Evolutionary conservation across 2,113 vertebrate species (phyloP), one percentile per base, ranked within the genome.

Genomic region (Euleptes europaea): DNA sequence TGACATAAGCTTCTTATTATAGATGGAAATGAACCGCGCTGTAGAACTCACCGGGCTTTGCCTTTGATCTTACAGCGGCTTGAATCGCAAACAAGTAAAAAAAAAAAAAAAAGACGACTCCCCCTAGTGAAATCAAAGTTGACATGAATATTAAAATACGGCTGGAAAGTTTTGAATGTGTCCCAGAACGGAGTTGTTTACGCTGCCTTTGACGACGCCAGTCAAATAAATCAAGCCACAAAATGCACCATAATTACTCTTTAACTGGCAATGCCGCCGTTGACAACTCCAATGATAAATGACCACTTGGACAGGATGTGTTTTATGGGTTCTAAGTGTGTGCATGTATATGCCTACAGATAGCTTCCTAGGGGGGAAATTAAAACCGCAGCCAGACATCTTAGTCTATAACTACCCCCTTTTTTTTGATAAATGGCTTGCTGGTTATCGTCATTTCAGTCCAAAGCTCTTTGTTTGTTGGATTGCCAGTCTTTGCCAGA

Each of bases 81-180:
- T 66, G 80, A 86, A 87, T 90, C 1, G 1, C 84, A 84, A 92
- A 44, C 85, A 87, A 89, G 19, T 57, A 78, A 26, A 26, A 21
- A 60, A 31, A 71, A 7, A 17, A 13, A 4, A 23, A 8, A 17
- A 47, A 71, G 83, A 85, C 69, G 75, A 88, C 79, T 90, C 91
- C 84, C 85, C 83, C 84, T 84, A 14, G 17, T 77, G 47, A 79
- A 92, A 60, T 89, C 75, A 89, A 88, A 92, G 89, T 76, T 81
- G 76, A 80, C 84, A 90, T 93, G 88, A 94, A 93, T 94, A 94
- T 94, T 92, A 93, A 93, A 94, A 90, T 87, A 85, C 60, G 94
- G 89, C 89, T 87, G 88, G 80, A 89, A 92, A 93, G 82, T 82
- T 93, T 85, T 87, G 91, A 90, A 88, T 90, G 51, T 81, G 84